Evolutionary conservation across 1,140 invertebrate species (phyloP).

Genomic region (Phenacoccus solenopsis): DNA sequence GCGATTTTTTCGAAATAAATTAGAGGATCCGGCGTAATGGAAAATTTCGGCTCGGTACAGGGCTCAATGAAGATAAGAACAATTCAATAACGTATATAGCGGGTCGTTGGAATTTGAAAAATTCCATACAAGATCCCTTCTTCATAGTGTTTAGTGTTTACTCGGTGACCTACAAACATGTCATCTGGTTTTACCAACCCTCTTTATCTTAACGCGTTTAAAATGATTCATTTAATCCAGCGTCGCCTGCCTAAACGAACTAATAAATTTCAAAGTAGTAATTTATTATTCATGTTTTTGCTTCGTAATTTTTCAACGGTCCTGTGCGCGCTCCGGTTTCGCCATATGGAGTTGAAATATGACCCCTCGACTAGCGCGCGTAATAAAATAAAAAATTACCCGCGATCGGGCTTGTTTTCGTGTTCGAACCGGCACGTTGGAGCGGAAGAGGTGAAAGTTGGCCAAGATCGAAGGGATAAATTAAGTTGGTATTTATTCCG

Average conservation of each 20-base stretch:
- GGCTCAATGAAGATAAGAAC: no score
- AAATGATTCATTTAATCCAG: not conserved
- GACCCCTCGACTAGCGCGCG: not conserved
- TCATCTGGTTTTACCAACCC: not conserved
- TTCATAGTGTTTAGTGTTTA: no score
- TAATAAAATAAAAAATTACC: not conserved
- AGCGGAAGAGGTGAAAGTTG: no score
- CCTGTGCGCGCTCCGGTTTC: not conserved
- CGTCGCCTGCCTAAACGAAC: not conserved
- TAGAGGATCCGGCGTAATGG: no score
- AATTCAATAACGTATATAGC: no score
- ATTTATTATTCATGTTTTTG: slow-evolving; percentile 3
- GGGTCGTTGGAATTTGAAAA: no score
- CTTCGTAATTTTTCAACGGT: not conserved
- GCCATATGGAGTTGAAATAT: not conserved
- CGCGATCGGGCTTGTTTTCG: not conserved
- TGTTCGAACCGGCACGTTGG: not conserved
- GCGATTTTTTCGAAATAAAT: no score
- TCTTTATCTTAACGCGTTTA: not conserved
- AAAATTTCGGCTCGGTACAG: no score
- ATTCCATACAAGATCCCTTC: no score
- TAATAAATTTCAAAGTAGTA: not conserved
- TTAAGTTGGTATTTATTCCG: no score
- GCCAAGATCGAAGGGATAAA: no score
- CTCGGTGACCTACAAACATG: not conserved